Conservation (phyloP, 2,797 vertebrate genomes). For the Knipowitschia caucasica region DNA sequence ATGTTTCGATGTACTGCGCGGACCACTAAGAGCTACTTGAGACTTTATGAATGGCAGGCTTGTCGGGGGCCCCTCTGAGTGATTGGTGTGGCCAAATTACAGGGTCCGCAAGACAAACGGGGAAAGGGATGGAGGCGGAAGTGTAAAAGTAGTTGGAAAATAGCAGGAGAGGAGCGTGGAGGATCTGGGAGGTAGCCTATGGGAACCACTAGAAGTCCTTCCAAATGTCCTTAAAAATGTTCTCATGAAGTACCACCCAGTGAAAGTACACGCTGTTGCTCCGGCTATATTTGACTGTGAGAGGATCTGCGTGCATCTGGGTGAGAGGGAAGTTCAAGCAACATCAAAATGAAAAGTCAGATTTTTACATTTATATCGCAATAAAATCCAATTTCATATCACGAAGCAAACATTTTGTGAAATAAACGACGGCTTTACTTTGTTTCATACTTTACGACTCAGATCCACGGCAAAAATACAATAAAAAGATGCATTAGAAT, state of each 20-base stretch:
- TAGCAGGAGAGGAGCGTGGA: conserved; percentile 31
- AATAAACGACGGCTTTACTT: too few relatives aligned
- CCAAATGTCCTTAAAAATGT: conserved; percentile 6
- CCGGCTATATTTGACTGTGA: conserved; percentile 8
- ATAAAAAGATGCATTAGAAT: too few relatives aligned
- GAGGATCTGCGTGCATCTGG: conserved; percentile 37
- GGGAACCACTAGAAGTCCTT: conserved; percentile 22
- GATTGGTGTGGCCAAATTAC: conserved; percentile 78
- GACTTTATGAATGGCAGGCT: conserved; percentile 83
- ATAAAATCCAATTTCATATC: too few relatives aligned
- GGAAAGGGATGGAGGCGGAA: conserved; percentile 65
- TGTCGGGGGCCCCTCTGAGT: conserved; percentile 67
- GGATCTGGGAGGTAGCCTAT: conserved; percentile 42
- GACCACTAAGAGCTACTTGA: conserved; percentile 83
- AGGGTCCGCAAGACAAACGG: conserved; percentile 73
- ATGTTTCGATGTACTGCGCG: conserved; percentile 80
- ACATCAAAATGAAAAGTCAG: too few relatives aligned
- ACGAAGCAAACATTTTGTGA: too few relatives aligned
- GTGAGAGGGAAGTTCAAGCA: too few relatives aligned
- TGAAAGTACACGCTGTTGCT: conserved; percentile 5
- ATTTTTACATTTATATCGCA: too few relatives aligned
- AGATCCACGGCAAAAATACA: too few relatives aligned
- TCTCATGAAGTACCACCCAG: conserved; percentile 9
- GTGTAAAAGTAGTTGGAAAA: conserved; percentile 64
- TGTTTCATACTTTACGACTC: too few relatives aligned